Base-by-base conservation (phyloP, 30 jellyfish, hydroid and myxozoan genomes). In the Sanderia malayensis region DNA sequence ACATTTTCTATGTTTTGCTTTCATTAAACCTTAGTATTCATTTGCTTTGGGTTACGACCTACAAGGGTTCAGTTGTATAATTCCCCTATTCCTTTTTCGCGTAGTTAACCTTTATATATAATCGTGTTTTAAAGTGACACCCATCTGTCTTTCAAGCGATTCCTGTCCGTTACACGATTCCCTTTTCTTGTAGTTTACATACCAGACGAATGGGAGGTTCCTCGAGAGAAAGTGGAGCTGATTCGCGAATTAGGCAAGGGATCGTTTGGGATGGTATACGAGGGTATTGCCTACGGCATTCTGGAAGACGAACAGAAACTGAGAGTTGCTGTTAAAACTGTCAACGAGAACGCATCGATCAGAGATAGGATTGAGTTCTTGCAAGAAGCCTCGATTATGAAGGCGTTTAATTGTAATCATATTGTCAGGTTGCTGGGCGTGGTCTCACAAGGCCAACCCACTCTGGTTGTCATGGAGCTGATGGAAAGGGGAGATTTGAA, bases 151-250 rank as follows among this genome's bases (percentile, higher is more conserved):
- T 30, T 26, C 31, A 19, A 24, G 76, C 24, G 8, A 8, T 41
- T 41, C 15, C 55, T 6, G 8, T 8, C 8, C 7, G 13, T 6
- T 44, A 3, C 46, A 9, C 1, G 2, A 4, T 52, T 30, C 4
- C 15, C 20, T 23, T 31, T 57, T 41, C 9, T 27, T 31, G 3
- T 55, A 92, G 98, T 92, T 68, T 92, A 92, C 71, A 79, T 92
- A n/a, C 92, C 96, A 0, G 98, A 92, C 34, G 96, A 92, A 83
- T 92, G 98, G 98, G 98, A 92, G 74, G 84, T 92, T 13, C 83
- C 90, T n/a, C 94, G 98, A 0, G 95, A 80, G 72, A 92, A 79
- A 44, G 79, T 92, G 22, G 96, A 78, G 60, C 79, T 92, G 55
- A 33, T 78, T 20, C 95, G 95, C 11, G 98, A 92, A 61, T 82